Evolutionary conservation across 1,140 invertebrate species (phyloP).

Genomic region (Riptortus pedestris): DNA sequence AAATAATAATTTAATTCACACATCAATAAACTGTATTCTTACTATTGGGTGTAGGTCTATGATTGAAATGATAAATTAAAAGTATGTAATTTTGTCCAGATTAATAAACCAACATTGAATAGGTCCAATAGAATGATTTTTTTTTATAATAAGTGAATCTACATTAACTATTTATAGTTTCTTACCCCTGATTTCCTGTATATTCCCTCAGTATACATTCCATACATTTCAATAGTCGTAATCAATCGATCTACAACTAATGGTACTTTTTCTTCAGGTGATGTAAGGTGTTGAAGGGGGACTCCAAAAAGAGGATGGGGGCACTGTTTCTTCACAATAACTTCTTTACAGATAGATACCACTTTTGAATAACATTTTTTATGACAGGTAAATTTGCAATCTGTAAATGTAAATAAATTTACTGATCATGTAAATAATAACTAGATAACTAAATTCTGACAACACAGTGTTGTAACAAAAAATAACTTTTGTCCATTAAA

Average conservation of each 20-base stretch:
- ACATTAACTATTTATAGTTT: too few relatives aligned
- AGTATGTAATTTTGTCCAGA: too few relatives aligned
- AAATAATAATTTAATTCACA: too few relatives aligned
- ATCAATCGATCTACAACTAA: constrained; percentile 77
- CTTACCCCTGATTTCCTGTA: constrained; percentile 85
- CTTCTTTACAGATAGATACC: constrained; percentile 39
- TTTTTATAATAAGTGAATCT: too few relatives aligned
- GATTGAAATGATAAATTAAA: too few relatives aligned
- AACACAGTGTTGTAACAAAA: too few relatives aligned
- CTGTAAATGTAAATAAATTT: constrained; percentile 46
- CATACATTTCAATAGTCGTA: constrained; percentile 80
- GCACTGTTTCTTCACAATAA: constrained; percentile 32
- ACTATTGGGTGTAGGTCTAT: too few relatives aligned
- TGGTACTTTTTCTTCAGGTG: constrained; percentile 69
- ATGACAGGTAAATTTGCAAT: constrained; percentile 87
- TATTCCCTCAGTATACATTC: constrained; percentile 83
- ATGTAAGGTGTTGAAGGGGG: constrained; percentile 45
- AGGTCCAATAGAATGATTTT: too few relatives aligned
- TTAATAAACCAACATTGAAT: too few relatives aligned
- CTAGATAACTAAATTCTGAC: neutral
- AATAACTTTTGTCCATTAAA: too few relatives aligned
- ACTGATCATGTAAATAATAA: neutral
- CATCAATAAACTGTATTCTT: too few relatives aligned
- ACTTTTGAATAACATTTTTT: constrained; percentile 81
- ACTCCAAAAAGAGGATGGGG: constrained; percentile 29